Evolutionary conservation across 1,140 invertebrate genomes (phyloP).

Genomic region (Drosophila sp.): DNA sequence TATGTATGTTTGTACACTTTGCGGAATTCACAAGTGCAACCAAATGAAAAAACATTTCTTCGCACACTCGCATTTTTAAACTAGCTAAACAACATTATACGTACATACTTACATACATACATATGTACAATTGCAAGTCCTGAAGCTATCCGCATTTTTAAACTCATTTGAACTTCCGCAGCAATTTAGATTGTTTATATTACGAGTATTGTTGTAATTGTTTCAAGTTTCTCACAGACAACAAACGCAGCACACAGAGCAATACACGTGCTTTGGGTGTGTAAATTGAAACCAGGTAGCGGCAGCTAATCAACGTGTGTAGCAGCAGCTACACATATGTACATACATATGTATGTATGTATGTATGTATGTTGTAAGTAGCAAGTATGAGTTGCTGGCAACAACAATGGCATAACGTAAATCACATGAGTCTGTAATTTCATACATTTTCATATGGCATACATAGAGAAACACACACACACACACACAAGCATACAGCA

Average conservation of each 20-base stretch:
- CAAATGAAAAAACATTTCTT: too few species aligned
- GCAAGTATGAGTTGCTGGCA: conserved; percentile 24
- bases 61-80: not conserved
- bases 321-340: too few species aligned
- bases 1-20: too few species aligned
- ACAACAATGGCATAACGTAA: conserved; percentile 71
- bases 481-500: conserved; percentile 2
- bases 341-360: too few species aligned
- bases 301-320: conserved; percentile 51
- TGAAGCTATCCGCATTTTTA: conserved; percentile 39
- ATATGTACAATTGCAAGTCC: conserved; percentile 6
- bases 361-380: too few species aligned
- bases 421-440: conserved; percentile 74
- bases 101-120: not conserved
- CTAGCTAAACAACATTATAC: not conserved
- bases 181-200: conserved; percentile 41
- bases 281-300: conserved; percentile 70
- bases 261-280: conserved; percentile 63
- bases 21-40: too few species aligned
- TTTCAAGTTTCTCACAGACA: conserved; percentile 62
- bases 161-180: conserved; percentile 79
- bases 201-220: conserved; percentile 59
- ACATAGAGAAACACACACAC: conserved; percentile 30
- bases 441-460: conserved; percentile 58
- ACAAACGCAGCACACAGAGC: conserved; percentile 41